Conservation (phyloP, 2,797 vertebrate genomes). For the Bradypodion pumilum region DNA sequence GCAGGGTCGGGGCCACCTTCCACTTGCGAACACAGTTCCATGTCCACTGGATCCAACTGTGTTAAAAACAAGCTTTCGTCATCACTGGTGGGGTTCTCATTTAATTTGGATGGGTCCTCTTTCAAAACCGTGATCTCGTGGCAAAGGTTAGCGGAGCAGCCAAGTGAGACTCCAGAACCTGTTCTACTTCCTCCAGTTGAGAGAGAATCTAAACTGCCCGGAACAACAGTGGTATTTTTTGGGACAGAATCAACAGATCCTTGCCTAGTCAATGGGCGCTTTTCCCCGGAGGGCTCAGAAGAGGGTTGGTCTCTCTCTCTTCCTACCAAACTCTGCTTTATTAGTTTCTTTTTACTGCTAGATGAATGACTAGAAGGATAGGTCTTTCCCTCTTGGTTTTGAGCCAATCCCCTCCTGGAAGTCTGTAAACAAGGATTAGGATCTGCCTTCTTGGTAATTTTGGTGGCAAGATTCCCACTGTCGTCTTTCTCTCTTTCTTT, state of each 20-base stretch:
- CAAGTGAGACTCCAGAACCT: neutral
- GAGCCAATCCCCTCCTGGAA: neutral
- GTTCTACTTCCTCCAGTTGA: neutral
- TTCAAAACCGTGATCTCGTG: neutral
- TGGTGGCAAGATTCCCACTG: neutral
- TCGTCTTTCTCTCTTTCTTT: neutral
- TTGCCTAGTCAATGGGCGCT: neutral
- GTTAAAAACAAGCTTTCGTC: slow-evolving; percentile 78
- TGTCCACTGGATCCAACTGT: slow-evolving; percentile 79
- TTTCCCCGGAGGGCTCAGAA: rapidly evolving
- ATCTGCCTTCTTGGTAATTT: neutral
- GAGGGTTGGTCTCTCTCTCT: neutral
- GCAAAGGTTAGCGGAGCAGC: neutral
- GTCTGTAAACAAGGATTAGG: neutral
- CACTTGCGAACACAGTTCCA: slow-evolving; percentile 81
- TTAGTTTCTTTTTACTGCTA: neutral
- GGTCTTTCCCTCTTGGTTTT: neutral
- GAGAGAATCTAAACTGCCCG: neutral
- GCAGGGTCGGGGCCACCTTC: slow-evolving; percentile 45
- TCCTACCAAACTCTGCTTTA: neutral
- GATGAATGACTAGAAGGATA: neutral
- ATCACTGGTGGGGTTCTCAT: slow-evolving; percentile 56
- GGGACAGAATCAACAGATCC: neutral
- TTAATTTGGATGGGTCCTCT: slow-evolving; percentile 19
- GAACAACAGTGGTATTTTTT: neutral